Base-by-base conservation (phyloP, 2,113 vertebrate species). In the Hippocampus abdominalis region DNA sequence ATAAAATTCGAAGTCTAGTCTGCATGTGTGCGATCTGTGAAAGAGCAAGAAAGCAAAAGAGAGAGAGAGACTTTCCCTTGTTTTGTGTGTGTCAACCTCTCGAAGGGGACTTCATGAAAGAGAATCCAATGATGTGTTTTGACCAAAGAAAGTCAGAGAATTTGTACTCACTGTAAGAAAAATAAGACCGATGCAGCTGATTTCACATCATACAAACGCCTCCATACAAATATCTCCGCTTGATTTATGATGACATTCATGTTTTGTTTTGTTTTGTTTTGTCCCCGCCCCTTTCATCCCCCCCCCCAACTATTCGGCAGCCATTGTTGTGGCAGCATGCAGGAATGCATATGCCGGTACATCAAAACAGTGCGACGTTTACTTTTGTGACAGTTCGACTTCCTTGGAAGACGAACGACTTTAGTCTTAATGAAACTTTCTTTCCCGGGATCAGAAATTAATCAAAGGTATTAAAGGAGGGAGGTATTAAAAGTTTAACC, bases 101-200 rank as follows among this genome's bases (percentile, higher is more conserved):
- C 89, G 89, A 92, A 89, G 89, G 74, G 88, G 89, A 92, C 91
- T 93, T 92, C 88, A 91, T 91, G 93, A 92, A 93, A 91, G 80
- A 90, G 48, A 80, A 73, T 85, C 70, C 72, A 18, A 18, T 16
- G 21, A 21, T 18, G 5, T 49, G 16, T 10, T 68, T 81, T 84
- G 81, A 91, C 89, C 92, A 92, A 89, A 85, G 85, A 77, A 74
- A 80, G 65, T 84, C 71, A 78, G 81, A 67, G 72, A 75, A 42
- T 59, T 29, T 29, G 56, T 59, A 56, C 74, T 4, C 67, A 72
- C 75, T 62, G 66, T 63, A 68, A 46, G n/a, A 66, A 18, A 62
- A 59, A 65, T 36, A 44, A 75, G 12, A 76, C 51, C 74, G 53
- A 71, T 42, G 62, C 40, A 54, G 42, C 42, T 44, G 1, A 44